Conservation (phyloP, 2,888 invertebrate genomes). For the Nasonia oneida region DNA sequence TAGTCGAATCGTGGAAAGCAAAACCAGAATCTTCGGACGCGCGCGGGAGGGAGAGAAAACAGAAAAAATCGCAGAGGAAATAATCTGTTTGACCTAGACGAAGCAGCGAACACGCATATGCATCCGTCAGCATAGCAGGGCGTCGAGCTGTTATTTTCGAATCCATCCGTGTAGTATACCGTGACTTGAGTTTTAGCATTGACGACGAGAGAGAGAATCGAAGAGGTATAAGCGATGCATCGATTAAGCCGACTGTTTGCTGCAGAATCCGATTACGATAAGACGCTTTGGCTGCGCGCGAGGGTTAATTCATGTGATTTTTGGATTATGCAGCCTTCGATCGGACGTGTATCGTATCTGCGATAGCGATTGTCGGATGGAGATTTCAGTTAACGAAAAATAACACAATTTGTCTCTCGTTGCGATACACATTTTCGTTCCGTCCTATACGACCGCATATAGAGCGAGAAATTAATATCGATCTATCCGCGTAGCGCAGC, state of each 20-base stretch:
- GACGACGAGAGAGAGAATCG: background rate
- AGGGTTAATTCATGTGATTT: background rate
- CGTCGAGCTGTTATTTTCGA: constrained; percentile 45
- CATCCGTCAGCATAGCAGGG: constrained; percentile 27
- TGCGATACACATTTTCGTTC: background rate
- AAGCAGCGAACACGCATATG: background rate
- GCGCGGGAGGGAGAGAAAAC: background rate
- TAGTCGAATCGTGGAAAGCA: constrained; percentile 27
- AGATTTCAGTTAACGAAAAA: background rate
- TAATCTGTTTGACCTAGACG: background rate
- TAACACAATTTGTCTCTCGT: constrained; percentile 39
- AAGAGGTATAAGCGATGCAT: constrained; percentile 50
- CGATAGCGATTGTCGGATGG: constrained; percentile 4
- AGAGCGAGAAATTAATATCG: constrained; percentile 38
- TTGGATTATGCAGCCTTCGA: background rate
- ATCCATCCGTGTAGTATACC: background rate
- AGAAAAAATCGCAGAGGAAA: constrained; percentile 11
- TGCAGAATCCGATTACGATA: constrained; percentile 60
- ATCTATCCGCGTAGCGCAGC: constrained; percentile 1
- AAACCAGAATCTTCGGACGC: constrained; percentile 23
- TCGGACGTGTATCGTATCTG: background rate
- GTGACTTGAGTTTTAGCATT: background rate
- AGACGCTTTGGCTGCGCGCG: background rate
- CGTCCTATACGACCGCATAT: background rate
- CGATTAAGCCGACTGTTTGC: constrained; percentile 60